Evolutionary conservation across 1,140 invertebrate genomes (phyloP), one percentile per base, ranked within the genome.

Genomic region (Panagrolaimus sp.): DNA sequence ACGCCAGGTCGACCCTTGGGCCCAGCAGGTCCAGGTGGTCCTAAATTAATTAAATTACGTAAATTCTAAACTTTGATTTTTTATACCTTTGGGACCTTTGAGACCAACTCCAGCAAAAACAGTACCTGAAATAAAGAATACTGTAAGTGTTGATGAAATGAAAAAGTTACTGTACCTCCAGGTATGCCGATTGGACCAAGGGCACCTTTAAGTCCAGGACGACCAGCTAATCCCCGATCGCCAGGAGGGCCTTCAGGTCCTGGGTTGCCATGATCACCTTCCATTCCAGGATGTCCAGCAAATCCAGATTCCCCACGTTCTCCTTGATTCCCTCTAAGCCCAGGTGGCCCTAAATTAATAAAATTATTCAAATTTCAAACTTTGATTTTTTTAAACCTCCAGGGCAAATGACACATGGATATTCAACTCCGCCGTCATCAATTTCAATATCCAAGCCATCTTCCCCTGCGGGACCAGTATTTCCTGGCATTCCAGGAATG

Each of bases 381-480:
- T n/a, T n/a, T n/a, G n/a, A n/a, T n/a, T n/a, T n/a, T n/a, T n/a
- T n/a, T n/a, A n/a, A n/a, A n/a, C n/a, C 48, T 21, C 48, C 26
- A 17, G 78, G 78, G 43, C 76, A 78, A 43, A 78, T 80, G 0
- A 80, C 72, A 26, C 76, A 78, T 24, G 78, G 78, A 15, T n/a
- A 21, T n/a, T 52, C 48, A 52, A 21, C 48, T 21, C n/a, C 9
- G 48, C 26, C 48, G 26, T 52, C 26, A 8, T 67, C 62, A 17
- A 70, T 24, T 48, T 66, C 43, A n/a, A 70, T 44, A 38, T 70
- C 69, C 9, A 66, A 47, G 5, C 69, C 69, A 44, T 70, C 69
- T 47, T 70, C 63, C 1, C 69, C 69, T 46, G 69, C 62, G 21
- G n/a, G 14, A 28, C 62, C 62, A 8, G 62, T 24, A 38, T 63